Conservation (phyloP, 2,113 vertebrate species). For the Saccopteryx bilineata region DNA sequence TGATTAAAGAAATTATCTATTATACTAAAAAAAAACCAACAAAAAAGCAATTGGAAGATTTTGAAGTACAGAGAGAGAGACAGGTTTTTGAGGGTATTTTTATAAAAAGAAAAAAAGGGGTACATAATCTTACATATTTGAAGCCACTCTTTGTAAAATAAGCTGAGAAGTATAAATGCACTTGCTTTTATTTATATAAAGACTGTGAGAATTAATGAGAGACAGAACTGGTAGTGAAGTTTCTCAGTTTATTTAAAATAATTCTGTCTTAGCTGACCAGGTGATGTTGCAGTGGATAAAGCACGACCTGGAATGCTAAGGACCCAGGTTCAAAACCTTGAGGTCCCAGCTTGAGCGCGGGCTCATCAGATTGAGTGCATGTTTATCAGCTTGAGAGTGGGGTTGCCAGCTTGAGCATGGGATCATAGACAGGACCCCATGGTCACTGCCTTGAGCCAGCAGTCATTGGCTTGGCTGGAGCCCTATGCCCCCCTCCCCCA, state of each 20-base stretch:
- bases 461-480: too few relatives aligned
- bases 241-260: background rate
- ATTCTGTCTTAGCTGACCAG: too few relatives aligned
- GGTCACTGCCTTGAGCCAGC: too few relatives aligned
- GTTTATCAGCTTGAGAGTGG: too few relatives aligned
- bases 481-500: too few relatives aligned
- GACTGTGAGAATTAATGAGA: background rate
- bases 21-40: background rate
- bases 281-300: too few relatives aligned
- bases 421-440: too few relatives aligned
- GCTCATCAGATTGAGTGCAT: too few relatives aligned
- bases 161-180: background rate
- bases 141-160: background rate
- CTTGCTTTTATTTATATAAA: background rate
- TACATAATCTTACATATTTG: background rate
- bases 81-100: background rate
- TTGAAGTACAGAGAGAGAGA: background rate
- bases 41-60: background rate
- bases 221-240: background rate
- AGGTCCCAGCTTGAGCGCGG: too few relatives aligned
- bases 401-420: too few relatives aligned
- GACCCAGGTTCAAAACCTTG: too few relatives aligned
- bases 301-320: too few relatives aligned
- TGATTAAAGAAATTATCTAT: background rate
- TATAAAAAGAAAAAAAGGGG: background rate